Base-by-base conservation (phyloP, 2,888 invertebrate species). In the Colletes collaris region DNA sequence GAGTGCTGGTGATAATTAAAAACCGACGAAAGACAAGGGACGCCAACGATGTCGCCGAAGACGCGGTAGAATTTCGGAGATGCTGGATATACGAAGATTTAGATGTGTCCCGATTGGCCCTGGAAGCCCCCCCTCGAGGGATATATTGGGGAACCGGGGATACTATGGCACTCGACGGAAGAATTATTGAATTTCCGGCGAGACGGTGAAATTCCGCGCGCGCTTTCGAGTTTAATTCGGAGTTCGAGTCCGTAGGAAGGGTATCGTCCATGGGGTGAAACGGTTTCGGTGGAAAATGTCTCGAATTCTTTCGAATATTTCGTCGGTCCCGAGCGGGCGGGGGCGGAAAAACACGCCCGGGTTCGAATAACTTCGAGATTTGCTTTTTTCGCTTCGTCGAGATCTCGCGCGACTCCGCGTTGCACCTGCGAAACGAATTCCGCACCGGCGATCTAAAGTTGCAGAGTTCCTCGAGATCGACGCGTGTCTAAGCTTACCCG, bases 241-340 rank as follows among this genome's bases (percentile, higher is more conserved):
- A 60, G 59, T 69, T 40, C 49, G 7, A 56, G 52, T 8, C 8
- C 40, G 1, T 27, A 27, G 27, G 27, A 27, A 40, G 49, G n/a
- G 64, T 69, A 65, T 78, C 10, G 68, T 76, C 10, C 27, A 8
- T 40, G 4, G 3, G 50, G 13, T 19, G 37, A 10, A 19, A 10
- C 59, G 27, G 53, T 78, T 76, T 65, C 59, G 64, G 40, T 27
- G 59, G 37, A 6, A 11, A 68, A 79, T 79, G 56, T 68, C 62
- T 55, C 62, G 69, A 79, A 79, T 80, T 80, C 79, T 73, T 74
- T 63, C 19, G 56, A 78, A 44, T 64, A 44, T 77, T 55, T 77
- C 58, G 72, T 65, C 50, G 37, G 13, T 52, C 46, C 40, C 11
- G 10, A 16, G 11, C 16, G 16, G 44, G 40, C 0, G n/a, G 37